A percentile compares a stretch with the other conserved stretches of the same genome.
Evolutionary conservation across 1,140 invertebrate genomes (phyloP).

Genomic region (Kradibia gibbosae): DNA sequence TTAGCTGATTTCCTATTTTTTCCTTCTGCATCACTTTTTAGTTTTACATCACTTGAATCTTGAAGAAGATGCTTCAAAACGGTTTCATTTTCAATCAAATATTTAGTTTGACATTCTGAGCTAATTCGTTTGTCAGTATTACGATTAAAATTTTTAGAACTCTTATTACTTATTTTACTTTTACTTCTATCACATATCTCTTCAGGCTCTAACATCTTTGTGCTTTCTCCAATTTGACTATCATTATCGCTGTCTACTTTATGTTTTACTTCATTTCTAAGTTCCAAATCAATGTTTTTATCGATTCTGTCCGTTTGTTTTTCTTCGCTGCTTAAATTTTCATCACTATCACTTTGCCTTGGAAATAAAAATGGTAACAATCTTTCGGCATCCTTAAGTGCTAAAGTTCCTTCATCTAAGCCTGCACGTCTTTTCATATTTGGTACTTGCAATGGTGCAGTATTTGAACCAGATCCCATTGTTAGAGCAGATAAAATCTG

Average conservation of each 20-base stretch:
- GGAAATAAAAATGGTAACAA: conserved; percentile 74
- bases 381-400: conserved; percentile 72
- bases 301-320: conserved; percentile 72
- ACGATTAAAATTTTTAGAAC: conserved; percentile 58
- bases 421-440: conserved; percentile 75
- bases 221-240: conserved; percentile 72
- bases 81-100: conserved; percentile 63
- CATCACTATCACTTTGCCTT: conserved; percentile 73
- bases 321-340: conserved; percentile 68
- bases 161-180: conserved; percentile 64
- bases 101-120: conserved; percentile 63
- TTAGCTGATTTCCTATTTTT: conserved; percentile 61
- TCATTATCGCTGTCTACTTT: conserved; percentile 70
- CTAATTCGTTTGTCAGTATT: conserved; percentile 54
- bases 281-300: conserved; percentile 74
- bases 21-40: conserved; percentile 70
- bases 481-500: conserved; percentile 74
- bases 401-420: conserved; percentile 62
- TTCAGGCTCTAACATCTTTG: conserved; percentile 63
- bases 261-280: conserved; percentile 58
- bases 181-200: conserved; percentile 58
- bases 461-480: conserved; percentile 69
- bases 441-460: conserved; percentile 67
- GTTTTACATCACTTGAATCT: conserved; percentile 61
- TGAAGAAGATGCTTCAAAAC: conserved; percentile 71